These are phyloP conservation scores for Aurelia aurita complex sp. Pacific DNA, from an alignment of 30 jellyfish, hydroid and myxozoan species.

Conservation along the genomic window DNA sequence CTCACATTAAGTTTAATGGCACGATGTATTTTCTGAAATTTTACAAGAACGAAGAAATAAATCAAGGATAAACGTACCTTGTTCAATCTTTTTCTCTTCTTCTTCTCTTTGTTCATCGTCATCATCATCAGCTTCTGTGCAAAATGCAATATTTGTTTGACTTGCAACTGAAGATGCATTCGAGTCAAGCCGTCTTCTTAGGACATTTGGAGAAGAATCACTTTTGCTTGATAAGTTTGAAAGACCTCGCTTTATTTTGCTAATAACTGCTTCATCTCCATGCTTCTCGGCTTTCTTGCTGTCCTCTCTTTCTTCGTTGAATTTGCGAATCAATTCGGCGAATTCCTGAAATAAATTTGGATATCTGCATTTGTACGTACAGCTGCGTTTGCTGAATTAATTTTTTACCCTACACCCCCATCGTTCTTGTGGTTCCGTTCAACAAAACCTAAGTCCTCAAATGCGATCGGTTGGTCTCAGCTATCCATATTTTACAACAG, in stretches of 20 bases:
- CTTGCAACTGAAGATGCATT: slow-evolving; percentile 20
- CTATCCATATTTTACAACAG: no score
- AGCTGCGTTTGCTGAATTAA: no score
- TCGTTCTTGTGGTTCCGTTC: no score
- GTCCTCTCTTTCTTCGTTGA: slow-evolving; percentile 11
- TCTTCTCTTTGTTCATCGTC: background rate
- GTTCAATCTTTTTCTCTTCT: slow-evolving; percentile 33
- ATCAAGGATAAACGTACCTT: slow-evolving; percentile 9
- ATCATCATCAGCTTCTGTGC: background rate
- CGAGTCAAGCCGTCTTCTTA: slow-evolving; percentile 3
- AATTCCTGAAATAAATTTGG: slow-evolving; percentile 10
- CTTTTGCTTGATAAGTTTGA: background rate
- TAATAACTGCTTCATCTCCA: background rate
- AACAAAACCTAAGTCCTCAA: no score
- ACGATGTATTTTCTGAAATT: background rate
- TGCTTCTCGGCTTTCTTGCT: background rate
- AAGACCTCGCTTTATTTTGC: background rate
- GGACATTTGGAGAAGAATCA: background rate
- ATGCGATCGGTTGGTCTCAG: no score
- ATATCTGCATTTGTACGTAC: no score
- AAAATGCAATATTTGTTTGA: slow-evolving; percentile 8
- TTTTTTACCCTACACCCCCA: no score
- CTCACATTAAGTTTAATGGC: no score
- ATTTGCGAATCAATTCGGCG: slow-evolving; percentile 14
- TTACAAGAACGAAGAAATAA: background rate